phyloP scores from a whole-genome alignment of 2,797 vertebrate genomes.

The Austrolebias charrua region DNA sequence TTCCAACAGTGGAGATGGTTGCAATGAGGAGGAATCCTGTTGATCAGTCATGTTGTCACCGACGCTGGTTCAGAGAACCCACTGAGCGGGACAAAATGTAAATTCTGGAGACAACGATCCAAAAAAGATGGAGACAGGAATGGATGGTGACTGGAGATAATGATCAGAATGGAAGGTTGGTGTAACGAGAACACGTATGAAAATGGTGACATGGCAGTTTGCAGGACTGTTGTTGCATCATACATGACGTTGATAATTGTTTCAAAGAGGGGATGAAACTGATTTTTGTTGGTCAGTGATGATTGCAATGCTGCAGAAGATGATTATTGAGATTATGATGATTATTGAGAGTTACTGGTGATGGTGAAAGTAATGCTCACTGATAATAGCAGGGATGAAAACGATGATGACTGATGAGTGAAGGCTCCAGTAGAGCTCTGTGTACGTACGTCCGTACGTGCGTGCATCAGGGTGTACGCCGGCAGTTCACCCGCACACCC shows the following conservation, averaged over 20 bases:
- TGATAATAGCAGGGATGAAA: constrained; percentile 31
- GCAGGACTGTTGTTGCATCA: neutral
- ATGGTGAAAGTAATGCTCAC: constrained; percentile 23
- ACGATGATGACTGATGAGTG: constrained; percentile 33
- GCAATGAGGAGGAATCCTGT: neutral
- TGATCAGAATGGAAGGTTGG: neutral
- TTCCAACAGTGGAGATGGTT: neutral
- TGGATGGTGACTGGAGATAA: neutral
- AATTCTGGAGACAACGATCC: neutral
- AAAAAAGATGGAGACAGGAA: neutral
- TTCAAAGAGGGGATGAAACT: neutral
- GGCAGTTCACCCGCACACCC: too few relatives aligned
- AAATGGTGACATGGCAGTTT: neutral
- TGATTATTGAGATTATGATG: constrained; percentile 1
- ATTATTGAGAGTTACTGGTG: constrained; percentile 20
- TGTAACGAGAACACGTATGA: neutral
- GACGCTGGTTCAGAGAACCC: constrained; percentile 4
- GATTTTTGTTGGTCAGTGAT: constrained; percentile 6
- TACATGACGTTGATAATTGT: neutral
- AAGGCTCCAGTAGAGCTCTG: too few relatives aligned
- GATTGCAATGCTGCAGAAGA: constrained; percentile 1
- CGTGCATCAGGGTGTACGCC: too few relatives aligned
- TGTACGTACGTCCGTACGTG: too few relatives aligned
- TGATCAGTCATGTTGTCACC: constrained; percentile 2
- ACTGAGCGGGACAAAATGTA: neutral